Percentiles rank a stretch among this genome's conserved stretches.
Conservation (phyloP, 2,797 vertebrate genomes). For the Chiroxiphia lanceolata region DNA sequence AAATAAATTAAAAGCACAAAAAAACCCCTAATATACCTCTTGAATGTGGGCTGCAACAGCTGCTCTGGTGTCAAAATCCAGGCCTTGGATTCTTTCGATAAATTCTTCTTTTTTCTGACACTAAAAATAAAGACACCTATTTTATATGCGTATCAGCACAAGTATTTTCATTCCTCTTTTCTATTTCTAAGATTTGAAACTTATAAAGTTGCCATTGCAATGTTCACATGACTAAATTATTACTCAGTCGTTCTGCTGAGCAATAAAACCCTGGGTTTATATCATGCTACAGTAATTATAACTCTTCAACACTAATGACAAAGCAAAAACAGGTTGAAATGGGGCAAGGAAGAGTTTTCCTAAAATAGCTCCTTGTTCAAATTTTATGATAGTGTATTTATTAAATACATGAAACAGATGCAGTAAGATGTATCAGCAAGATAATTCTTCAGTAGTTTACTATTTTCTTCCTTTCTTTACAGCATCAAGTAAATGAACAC, state of each 20-base stretch:
- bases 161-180: background rate
- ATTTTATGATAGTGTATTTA: background rate
- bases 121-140: constrained; percentile 73
- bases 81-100: constrained; percentile 93
- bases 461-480: background rate
- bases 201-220: background rate
- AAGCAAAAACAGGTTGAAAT: background rate
- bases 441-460: background rate
- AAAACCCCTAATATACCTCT: constrained; percentile 81
- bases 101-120: constrained; percentile 98
- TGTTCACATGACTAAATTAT: background rate
- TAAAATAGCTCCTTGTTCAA: background rate
- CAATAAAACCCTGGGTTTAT: background rate
- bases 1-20: background rate
- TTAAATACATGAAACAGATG: background rate
- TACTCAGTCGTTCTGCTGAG: background rate
- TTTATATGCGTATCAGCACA: background rate
- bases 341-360: background rate
- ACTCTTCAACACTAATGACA: background rate
- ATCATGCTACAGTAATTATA: background rate
- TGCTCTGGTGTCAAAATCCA: constrained; percentile 96
- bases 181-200: background rate
- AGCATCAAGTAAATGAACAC: background rate
- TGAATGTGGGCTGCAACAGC: constrained; percentile 96
- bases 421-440: background rate